Base-by-base conservation (phyloP, 2,888 invertebrate species). In the Drosophila heteroneura region DNA sequence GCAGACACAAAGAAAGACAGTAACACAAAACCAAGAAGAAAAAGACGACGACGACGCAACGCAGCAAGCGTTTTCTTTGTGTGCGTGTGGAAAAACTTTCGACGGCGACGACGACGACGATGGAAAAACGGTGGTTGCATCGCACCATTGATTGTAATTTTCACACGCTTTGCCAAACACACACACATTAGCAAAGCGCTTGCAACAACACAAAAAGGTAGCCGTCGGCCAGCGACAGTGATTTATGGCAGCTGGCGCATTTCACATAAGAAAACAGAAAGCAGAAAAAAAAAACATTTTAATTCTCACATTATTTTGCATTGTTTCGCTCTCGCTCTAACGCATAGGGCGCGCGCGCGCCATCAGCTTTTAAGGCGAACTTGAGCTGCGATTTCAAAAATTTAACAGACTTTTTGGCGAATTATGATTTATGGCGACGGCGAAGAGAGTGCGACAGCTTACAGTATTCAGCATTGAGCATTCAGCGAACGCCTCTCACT, bases 111-210 rank as follows among this genome's bases (percentile, higher is more conserved):
- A 10, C 32, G 32, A 33, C 66, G 56, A 49, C 59, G 60, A 54
- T 76, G 79, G 79, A 79, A 79, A 79, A 79, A 79, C 74, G 63
- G 80, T 79, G 80, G 79, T 79, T 71, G 79, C 52, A 74, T 12
- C 32, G 37, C 78, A 58, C 65, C 78, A 78, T 69, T 79, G 84
- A 79, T 72, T 76, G 83, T 83, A 87, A 83, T 85, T 85, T 85
- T 85, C 88, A 87, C 85, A 85, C 88, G 85, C 75, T 87, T 81
- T 70, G 54, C 60, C 61, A 64, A 68, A 63, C 62, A 74, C 26
- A 26, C 41, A 41, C 26, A 47, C 26, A 44, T 44, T 47, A 16
- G 26, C 26, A 16, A 47, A 16, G 47, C 47, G 47, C 9, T 47
- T 47, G 57, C 59, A 35, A n/a, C 63, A 47, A 52, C 51, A 66